Evolutionary conservation across 2,113 vertebrate genomes (phyloP).

Genomic region (Epinephelus fuscoguttatus): DNA sequence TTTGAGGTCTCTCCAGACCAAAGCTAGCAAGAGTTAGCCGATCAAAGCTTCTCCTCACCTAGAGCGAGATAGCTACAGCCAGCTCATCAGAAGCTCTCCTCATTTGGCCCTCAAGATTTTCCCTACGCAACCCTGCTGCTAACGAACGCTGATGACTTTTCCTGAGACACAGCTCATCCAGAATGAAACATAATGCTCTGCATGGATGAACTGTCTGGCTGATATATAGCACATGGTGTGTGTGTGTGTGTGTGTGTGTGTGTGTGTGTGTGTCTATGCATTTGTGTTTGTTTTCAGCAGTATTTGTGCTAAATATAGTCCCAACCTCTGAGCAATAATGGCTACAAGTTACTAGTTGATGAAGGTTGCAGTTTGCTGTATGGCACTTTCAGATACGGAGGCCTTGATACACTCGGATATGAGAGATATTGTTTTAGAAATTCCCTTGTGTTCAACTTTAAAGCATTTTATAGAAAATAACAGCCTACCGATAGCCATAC

Average conservation of each 20-base stretch:
- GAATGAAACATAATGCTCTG: conserved; percentile 65
- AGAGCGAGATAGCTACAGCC: conserved; percentile 9
- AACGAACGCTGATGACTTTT: conserved; percentile 73
- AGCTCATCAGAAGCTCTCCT: conserved; percentile 52
- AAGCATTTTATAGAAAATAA: neutral
- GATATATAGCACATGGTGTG: conserved; percentile 27
- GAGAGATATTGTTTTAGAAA: neutral
- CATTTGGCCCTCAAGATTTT: conserved; percentile 46
- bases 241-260: neutral
- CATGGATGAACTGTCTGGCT: conserved; percentile 44
- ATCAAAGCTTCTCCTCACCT: conserved; percentile 59
- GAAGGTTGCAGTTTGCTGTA: neutral
- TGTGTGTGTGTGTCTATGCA: neutral
- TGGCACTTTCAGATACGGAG: neutral
- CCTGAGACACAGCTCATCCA: conserved; percentile 70
- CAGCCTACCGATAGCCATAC: neutral
- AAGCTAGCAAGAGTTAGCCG: conserved; percentile 20
- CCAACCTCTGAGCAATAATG: neutral
- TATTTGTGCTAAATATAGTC: conserved; percentile 24
- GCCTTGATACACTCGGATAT: neutral
- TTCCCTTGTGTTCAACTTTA: neutral
- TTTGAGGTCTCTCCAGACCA: conserved; percentile 35
- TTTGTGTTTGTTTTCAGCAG: conserved; percentile 27
- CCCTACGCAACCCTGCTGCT: conserved; percentile 29
- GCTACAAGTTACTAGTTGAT: neutral